Evolutionary conservation across 2,888 invertebrate species (phyloP), one percentile per base, ranked within the genome.

Genomic region (Caradrina clavipalpis): DNA sequence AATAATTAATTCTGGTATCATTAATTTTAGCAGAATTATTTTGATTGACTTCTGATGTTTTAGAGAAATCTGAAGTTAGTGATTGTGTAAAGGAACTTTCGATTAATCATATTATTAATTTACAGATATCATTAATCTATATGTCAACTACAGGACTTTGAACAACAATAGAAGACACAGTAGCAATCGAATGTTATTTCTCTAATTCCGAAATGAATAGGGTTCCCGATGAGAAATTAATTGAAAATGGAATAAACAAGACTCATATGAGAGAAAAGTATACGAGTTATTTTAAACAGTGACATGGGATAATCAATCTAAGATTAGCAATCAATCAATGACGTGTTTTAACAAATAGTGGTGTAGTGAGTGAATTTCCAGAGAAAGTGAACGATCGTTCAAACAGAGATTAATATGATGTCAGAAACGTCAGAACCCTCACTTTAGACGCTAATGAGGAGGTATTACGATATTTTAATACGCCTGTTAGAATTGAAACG

Each of bases 261-360:
- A 61, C 69, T 63, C 19, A 42, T 61, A 54, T 47, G 8, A 73
- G 64, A 39, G 56, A 68, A 73, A 80, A 66, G 49, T 72, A 61
- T 63, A 77, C 10, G n/a, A 59, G 56, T 64, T 78, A 82, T 76
- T 80, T 82, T 81, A 79, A 83, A 73, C 64, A 77, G 69, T 78
- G 82, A 82, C 75, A 74, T 4, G 49, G 70, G 71, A 71, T 79
- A 78, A 85, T 81, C 82, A 82, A 85, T 84, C 70, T 76, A 69
- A 69, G 61, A 88, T 85, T 87, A 88, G 81, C 86, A 86, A 92
- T 91, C 90, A 90, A 92, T 92, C 91, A 90, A 87, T 86, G 82
- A 87, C 75, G 62, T 42, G 63, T 69, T 68, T 83, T 82, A 86
- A 84, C 81, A 84, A 85, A 86, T 86, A 87, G 83, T 87, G 76